phyloP scores from a whole-genome alignment of 2,113 vertebrate genomes.

The Microtus montanus region DNA sequence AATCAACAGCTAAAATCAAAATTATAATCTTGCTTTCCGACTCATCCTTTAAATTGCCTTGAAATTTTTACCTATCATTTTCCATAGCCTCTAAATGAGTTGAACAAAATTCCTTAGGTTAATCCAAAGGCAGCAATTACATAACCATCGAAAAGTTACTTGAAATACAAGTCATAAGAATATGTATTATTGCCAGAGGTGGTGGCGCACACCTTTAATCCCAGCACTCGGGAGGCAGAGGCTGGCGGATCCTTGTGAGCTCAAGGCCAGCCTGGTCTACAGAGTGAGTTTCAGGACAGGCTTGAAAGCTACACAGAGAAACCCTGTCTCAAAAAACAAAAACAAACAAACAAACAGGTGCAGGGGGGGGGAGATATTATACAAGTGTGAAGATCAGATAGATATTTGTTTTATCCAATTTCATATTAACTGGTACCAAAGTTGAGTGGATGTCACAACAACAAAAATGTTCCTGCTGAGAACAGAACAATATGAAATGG shows the following conservation, averaged over 20 bases:
- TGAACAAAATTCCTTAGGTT: background rate
- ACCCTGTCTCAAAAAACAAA: too few species aligned
- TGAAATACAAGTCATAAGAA: slow-evolving; percentile 36
- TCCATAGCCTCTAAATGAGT: background rate
- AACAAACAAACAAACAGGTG: too few species aligned
- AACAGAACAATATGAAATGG: background rate
- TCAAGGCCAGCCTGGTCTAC: too few species aligned
- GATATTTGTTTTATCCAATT: slow-evolving; percentile 12
- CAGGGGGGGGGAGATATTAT: background rate
- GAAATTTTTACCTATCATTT: slow-evolving; percentile 28
- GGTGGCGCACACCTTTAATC: too few species aligned
- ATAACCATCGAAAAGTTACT: background rate
- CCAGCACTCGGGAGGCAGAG: too few species aligned
- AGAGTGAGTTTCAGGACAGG: too few species aligned
- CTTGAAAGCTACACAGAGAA: too few species aligned
- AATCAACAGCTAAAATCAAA: background rate
- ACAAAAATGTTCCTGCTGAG: background rate
- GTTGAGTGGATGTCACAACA: background rate
- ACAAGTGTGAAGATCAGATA: background rate
- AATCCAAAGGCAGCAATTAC: background rate
- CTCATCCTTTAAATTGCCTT: slow-evolving; percentile 27
- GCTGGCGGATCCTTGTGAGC: too few species aligned
- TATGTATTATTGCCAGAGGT: background rate
- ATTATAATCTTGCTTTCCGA: slow-evolving; percentile 33
- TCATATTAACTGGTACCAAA: slow-evolving; percentile 15